A percentile compares a stretch with the other conserved stretches of the same genome.
These are phyloP conservation scores for Microctonus brassicae DNA, from an alignment of 2,888 invertebrate species.

Conservation along the genomic window DNA sequence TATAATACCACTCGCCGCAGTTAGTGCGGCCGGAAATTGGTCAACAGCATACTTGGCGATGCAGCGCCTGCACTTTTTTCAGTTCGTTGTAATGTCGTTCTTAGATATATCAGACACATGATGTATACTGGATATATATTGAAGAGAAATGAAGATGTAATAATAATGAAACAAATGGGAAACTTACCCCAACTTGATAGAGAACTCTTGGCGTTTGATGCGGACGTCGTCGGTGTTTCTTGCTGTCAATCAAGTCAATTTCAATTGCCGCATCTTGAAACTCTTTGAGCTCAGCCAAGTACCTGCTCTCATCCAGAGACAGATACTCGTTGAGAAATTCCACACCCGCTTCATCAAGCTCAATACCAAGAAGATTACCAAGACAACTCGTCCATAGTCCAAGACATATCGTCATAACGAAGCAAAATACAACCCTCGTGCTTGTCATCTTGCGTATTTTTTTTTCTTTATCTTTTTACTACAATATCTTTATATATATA, in stretches of 20 bases:
- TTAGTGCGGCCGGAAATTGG: conserved; percentile 37
- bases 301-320: conserved; percentile 58
- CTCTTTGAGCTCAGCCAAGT: conserved; percentile 56
- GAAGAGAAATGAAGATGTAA: neutral
- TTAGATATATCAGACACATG: neutral
- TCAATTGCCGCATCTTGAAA: conserved; percentile 63
- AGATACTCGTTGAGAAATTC: conserved; percentile 59
- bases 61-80: conserved; percentile 39
- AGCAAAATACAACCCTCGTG: neutral
- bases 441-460: neutral
- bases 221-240: conserved; percentile 51
- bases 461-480: conserved; percentile 12
- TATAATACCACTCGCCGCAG: conserved; percentile 20
- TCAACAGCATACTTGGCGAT: conserved; percentile 37
- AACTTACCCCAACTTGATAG: conserved; percentile 82
- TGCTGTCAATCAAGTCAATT: conserved; percentile 62
- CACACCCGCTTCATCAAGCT: conserved; percentile 56
- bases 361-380: conserved; percentile 53
- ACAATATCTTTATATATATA: conserved; percentile 27
- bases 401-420: conserved; percentile 32
- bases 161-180: neutral
- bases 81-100: conserved; percentile 15
- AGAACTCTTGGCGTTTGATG: conserved; percentile 74
- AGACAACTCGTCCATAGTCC: conserved; percentile 30
- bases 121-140: too few relatives aligned